A percentile compares a stretch with the other conserved stretches of the same genome.
Evolutionary conservation across 2,113 vertebrate genomes (phyloP).

Genomic region (Phycodurus eques): DNA sequence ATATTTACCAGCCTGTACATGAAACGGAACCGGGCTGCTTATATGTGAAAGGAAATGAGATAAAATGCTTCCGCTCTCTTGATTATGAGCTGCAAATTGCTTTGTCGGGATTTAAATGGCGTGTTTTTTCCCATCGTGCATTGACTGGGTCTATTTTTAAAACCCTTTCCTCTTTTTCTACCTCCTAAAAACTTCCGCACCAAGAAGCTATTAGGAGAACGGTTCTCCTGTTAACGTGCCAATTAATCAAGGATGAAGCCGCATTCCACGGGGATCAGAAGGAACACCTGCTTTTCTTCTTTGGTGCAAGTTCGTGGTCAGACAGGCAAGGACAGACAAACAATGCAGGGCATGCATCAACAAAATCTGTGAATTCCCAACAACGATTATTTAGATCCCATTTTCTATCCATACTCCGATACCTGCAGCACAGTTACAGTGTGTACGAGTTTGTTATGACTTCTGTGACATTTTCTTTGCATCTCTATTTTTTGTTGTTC

Average conservation of each 20-base stretch:
- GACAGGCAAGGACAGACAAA: constrained; percentile 2
- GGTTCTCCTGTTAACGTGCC: constrained; percentile 58
- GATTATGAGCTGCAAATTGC: constrained; percentile 70
- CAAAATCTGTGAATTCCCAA: background rate
- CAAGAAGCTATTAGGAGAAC: constrained; percentile 60
- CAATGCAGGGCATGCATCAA: background rate
- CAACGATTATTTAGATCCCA: background rate
- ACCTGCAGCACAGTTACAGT: background rate
- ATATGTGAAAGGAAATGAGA: constrained; percentile 63
- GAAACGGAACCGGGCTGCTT: constrained; percentile 39
- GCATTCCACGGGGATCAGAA: constrained; percentile 56
- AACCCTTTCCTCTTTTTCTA: constrained; percentile 36
- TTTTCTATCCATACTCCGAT: background rate
- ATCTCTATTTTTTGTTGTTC: background rate
- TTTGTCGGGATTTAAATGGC: constrained; percentile 70
- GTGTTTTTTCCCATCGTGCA: constrained; percentile 58
- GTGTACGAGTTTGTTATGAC: background rate
- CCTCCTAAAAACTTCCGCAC: constrained; percentile 63
- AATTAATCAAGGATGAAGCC: constrained; percentile 65
- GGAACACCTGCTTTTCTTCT: constrained; percentile 53
- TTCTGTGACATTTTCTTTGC: background rate
- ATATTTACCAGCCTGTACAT: constrained; percentile 16
- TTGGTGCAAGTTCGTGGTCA: constrained; percentile 19
- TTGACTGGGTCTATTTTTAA: constrained; percentile 70
- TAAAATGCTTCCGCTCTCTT: constrained; percentile 64